Evolutionary conservation across 2,888 invertebrate species (phyloP).

Genomic region (Dicyrtoma fusca): DNA sequence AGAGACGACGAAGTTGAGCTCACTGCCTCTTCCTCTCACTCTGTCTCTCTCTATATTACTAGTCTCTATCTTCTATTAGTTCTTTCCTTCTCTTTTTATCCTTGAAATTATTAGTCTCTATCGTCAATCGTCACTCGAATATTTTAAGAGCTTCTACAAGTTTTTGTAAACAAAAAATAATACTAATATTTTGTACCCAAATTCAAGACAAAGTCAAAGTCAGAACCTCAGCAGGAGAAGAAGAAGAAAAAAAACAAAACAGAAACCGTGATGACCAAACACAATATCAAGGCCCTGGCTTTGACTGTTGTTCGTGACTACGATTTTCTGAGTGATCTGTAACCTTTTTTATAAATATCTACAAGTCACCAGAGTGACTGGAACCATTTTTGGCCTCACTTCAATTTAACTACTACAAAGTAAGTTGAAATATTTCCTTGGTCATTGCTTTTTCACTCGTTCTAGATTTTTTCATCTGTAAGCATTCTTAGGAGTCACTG

Average conservation of each 20-base stretch:
- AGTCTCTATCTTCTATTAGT: slow-evolving; percentile 4
- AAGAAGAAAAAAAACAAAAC: no score
- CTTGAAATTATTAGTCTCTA: no score
- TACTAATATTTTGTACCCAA: no score
- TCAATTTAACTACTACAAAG: slow-evolving; percentile 12
- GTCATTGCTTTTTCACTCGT: not conserved
- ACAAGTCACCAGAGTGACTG: slow-evolving; percentile 13
- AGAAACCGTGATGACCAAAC: slow-evolving; percentile 39
- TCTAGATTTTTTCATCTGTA: not conserved
- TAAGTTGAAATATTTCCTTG: not conserved
- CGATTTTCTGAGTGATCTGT: slow-evolving; percentile 27
- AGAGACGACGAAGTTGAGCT: no score
- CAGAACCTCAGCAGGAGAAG: no score
- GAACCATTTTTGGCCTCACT: slow-evolving; percentile 25
- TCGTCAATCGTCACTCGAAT: no score
- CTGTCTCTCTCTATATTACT: slow-evolving; percentile 12
- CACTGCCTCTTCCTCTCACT: slow-evolving; percentile 12
- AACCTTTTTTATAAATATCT: slow-evolving; percentile 27
- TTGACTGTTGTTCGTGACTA: slow-evolving; percentile 26
- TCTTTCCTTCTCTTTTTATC: slow-evolving; percentile 1
- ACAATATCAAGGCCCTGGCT: slow-evolving; percentile 38
- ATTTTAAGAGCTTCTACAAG: no score
- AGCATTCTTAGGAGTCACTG: no score
- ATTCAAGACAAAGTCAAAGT: no score
- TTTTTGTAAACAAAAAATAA: no score